phyloP scores from a whole-genome alignment of 2,888 invertebrate species.

The Dastarcus helophoroides region DNA sequence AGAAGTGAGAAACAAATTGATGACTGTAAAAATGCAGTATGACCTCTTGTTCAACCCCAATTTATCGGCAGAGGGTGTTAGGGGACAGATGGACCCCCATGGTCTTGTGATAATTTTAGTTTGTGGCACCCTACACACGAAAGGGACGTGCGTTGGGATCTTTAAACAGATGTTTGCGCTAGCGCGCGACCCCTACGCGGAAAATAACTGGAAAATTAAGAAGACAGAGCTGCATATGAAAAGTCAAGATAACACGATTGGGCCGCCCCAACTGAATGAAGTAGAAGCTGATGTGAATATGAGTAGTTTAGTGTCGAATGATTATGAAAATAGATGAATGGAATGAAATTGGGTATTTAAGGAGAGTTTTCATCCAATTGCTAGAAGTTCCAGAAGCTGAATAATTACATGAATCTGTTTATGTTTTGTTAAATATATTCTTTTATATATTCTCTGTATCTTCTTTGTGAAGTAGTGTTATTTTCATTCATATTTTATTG shows the following conservation, averaged over 20 bases:
- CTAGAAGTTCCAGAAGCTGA: too few relatives aligned
- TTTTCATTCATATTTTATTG: too few relatives aligned
- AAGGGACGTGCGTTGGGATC: constrained; percentile 43
- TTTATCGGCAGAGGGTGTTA: constrained; percentile 43
- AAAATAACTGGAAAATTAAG: constrained; percentile 60
- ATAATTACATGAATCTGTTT: too few relatives aligned
- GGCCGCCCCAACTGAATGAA: constrained; percentile 23
- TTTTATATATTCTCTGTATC: too few relatives aligned
- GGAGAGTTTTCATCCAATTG: too few relatives aligned
- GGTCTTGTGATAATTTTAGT: constrained; percentile 49
- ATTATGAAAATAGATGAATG: too few relatives aligned
- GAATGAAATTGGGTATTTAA: too few relatives aligned
- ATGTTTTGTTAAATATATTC: too few relatives aligned
- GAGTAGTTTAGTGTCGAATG: too few relatives aligned
- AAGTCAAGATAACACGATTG: constrained; percentile 25
- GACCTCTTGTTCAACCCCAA: constrained; percentile 50
- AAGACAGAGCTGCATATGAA: constrained; percentile 40
- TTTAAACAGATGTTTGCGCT: constrained; percentile 57
- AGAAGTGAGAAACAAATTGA: constrained; percentile 33
- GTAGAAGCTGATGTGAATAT: constrained; percentile 21
- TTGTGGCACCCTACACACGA: constrained; percentile 52
- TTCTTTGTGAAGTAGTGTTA: too few relatives aligned
- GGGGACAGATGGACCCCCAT: constrained; percentile 47
- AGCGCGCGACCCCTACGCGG: constrained; percentile 46
- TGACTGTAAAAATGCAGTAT: constrained; percentile 34